Conservation (phyloP, 1,140 invertebrate species). For the Bombus superbus region DNA sequence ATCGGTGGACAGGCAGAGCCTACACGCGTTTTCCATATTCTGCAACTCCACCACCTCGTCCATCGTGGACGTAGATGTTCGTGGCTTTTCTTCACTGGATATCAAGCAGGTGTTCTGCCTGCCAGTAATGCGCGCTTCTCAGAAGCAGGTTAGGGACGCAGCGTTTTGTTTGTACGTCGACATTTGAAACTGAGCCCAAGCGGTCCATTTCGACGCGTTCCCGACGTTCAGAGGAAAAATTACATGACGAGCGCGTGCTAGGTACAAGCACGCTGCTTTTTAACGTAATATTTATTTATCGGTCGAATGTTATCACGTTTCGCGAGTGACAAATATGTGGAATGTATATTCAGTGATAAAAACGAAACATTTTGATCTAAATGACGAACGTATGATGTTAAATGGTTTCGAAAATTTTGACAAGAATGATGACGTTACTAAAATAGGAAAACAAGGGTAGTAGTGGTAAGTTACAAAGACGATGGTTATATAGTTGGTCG, state of each 20-base stretch:
- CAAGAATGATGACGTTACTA: too few species aligned
- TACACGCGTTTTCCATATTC: slow-evolving; percentile 82
- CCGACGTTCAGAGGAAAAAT: neutral
- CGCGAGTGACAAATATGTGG: neutral
- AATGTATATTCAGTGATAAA: neutral
- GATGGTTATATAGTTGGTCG: slow-evolving; percentile 36
- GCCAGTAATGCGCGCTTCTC: slow-evolving; percentile 9
- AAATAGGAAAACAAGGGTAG: neutral
- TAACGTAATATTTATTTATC: neutral
- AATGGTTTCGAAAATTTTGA: neutral
- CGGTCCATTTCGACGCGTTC: slow-evolving; percentile 50
- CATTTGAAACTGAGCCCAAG: slow-evolving; percentile 65
- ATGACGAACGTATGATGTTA: too few species aligned
- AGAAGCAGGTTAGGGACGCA: slow-evolving; percentile 70
- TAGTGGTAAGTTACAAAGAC: neutral
- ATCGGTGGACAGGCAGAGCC: slow-evolving; percentile 85
- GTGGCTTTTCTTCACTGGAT: neutral
- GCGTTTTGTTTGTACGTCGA: slow-evolving; percentile 72
- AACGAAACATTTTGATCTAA: too few species aligned
- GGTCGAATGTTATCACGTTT: neutral
- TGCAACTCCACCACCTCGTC: slow-evolving; percentile 77
- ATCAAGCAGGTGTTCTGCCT: neutral
- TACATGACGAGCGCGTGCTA: slow-evolving; percentile 23
- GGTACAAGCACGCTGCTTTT: too few species aligned
- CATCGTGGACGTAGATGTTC: slow-evolving; percentile 32